A percentile compares a stretch with the other conserved stretches of the same genome.
Conservation (phyloP, 2,797 vertebrate species). For the Liasis olivaceus region DNA sequence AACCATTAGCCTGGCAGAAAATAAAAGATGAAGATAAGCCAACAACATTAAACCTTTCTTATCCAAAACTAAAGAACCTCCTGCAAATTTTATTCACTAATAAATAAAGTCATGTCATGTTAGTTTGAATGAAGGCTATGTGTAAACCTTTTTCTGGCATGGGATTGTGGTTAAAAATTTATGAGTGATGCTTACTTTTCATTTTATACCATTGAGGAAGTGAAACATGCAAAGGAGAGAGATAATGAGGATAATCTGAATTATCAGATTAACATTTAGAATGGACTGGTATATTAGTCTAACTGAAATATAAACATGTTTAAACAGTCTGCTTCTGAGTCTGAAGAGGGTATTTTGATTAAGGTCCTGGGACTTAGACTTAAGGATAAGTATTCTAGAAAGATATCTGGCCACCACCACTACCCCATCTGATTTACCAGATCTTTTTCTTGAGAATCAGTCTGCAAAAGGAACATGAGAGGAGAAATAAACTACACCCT, state of each 20-base stretch:
- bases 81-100: constrained; percentile 50
- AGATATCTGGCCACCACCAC: neutral
- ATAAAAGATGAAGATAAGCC: constrained; percentile 45
- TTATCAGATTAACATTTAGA: constrained; percentile 21
- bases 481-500: neutral
- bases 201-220: constrained; percentile 19
- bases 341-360: neutral
- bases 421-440: neutral
- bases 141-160: constrained; percentile 19
- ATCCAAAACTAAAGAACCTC: constrained; percentile 48
- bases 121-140: constrained; percentile 13
- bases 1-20: constrained; percentile 48
- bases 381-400: neutral
- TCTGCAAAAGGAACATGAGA: neutral
- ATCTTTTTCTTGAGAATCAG: neutral
- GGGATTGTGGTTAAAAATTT: constrained; percentile 7
- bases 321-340: constrained; percentile 6
- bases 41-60: constrained; percentile 49
- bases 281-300: constrained; percentile 19
- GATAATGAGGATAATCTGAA: neutral
- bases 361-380: neutral
- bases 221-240: constrained; percentile 2
- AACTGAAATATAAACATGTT: constrained; percentile 8
- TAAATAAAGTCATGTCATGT: constrained; percentile 52
- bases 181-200: constrained; percentile 31